Base-by-base conservation (phyloP, 1,140 invertebrate genomes). In the Megathymus violae region DNA sequence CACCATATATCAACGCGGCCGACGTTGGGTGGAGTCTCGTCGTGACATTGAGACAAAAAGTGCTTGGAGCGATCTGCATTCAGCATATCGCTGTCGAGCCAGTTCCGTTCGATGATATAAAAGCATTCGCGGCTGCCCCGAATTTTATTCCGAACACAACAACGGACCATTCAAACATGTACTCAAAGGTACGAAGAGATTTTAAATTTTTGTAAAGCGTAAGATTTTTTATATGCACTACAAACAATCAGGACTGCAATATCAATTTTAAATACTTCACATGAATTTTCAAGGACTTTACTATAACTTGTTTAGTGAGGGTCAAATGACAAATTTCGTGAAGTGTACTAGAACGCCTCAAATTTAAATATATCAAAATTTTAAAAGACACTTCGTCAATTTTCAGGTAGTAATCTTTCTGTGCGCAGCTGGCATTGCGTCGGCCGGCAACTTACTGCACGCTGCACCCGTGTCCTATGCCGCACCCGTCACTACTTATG, bases 1-100 rank as follows among this genome's bases (percentile, higher is more conserved):
- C 54, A 62, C 25, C 48, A 71, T 48, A 36, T 59, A 58, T 59
- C 43, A 38, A 59, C 19, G 3, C 11, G 14, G n/a, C n/a, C n/a
- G 31, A 70, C 15, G 40, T 47, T 52, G 60, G 48, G 60, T 56
- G 59, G 51, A 60, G 46, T 58, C 59, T 76, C 54, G 54, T 81
- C 80, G 80, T 85, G 85, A 88, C 85, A 82, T 80, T 88, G 85
- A 78, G 74, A 79, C 64, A 41, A 61, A 73, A 79, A 69, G 64
- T 76, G 78, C 79, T 69, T 40, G 66, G 62, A 72, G 80, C 75
- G 51, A 60, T 62, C 58, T 50, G 61, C 64, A 54, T 52, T 65
- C 58, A 51, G 48, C 50, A 47, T 62, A 60, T 59, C 62, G 63
- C 41, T 62, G 68, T 62, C 54, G 71, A 77, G 79, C 82, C 76